These are phyloP conservation scores for Apodemia duryi DNA, from an alignment of 2,888 invertebrate species.

Conservation along the genomic window DNA sequence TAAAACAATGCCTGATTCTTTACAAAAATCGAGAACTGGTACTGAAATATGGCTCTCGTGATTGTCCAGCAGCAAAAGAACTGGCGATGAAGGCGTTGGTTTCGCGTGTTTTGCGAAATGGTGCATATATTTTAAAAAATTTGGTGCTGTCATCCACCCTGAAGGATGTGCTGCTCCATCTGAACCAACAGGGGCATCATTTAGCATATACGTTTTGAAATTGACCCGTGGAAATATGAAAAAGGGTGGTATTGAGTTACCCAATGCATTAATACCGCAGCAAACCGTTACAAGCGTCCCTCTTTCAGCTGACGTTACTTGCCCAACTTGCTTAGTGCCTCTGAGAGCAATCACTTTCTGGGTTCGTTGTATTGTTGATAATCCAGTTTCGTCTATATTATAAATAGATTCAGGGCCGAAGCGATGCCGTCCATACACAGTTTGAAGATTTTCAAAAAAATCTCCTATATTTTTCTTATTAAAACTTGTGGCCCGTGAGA, in stretches of 20 bases:
- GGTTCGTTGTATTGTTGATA: constrained; percentile 30
- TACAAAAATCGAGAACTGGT: constrained; percentile 29
- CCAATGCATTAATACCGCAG: constrained; percentile 30
- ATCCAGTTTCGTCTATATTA: constrained; percentile 35
- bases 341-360: constrained; percentile 33
- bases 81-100: constrained; percentile 29
- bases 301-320: constrained; percentile 36
- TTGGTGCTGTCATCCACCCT: constrained; percentile 32
- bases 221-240: constrained; percentile 28
- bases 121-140: constrained; percentile 26
- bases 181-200: constrained; percentile 32
- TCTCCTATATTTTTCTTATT: constrained; percentile 24
- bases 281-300: constrained; percentile 26
- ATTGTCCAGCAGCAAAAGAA: constrained; percentile 33
- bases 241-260: constrained; percentile 23
- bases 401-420: constrained; percentile 35
- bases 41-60: constrained; percentile 30
- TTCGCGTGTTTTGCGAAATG: constrained; percentile 33
- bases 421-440: constrained; percentile 29
- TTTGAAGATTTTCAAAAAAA: constrained; percentile 32
- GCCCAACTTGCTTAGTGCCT: constrained; percentile 34
- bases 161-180: constrained; percentile 32
- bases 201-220: constrained; percentile 30
- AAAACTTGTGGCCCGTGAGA: constrained; percentile 29
- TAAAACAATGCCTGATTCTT: constrained; percentile 27